Evolutionary conservation across 2,797 vertebrate species (phyloP).

Genomic region (Sebastes minor): DNA sequence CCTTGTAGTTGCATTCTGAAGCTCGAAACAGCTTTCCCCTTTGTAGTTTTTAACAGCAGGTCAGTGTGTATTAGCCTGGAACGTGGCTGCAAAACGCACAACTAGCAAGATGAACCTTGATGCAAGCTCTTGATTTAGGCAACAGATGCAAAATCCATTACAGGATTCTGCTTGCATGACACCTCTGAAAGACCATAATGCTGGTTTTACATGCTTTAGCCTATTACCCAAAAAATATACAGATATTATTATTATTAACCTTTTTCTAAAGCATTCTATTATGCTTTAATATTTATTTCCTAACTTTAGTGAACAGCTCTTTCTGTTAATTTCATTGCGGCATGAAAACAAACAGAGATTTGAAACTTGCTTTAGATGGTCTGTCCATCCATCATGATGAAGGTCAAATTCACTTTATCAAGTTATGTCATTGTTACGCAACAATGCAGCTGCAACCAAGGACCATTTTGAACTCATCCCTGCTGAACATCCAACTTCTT

Average conservation of each 20-base stretch:
- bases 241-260: neutral
- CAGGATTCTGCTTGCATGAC: neutral
- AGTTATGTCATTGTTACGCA: neutral
- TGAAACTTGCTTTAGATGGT: neutral
- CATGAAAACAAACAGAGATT: neutral
- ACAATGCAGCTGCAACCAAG: neutral
- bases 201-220: neutral
- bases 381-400: neutral
- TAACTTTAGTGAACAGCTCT: neutral
- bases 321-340: neutral
- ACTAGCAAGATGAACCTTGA: neutral
- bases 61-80: neutral
- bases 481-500: neutral
- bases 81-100: neutral
- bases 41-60: neutral
- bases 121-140: neutral
- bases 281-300: neutral
- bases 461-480: neutral
- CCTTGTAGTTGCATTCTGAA: conserved; percentile 26
- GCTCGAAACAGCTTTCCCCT: neutral
- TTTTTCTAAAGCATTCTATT: neutral
- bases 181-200: neutral
- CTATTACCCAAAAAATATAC: neutral
- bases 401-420: neutral
- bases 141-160: neutral